phyloP scores from a whole-genome alignment of 1,140 invertebrate genomes.

The Bathynomus jamesi region DNA sequence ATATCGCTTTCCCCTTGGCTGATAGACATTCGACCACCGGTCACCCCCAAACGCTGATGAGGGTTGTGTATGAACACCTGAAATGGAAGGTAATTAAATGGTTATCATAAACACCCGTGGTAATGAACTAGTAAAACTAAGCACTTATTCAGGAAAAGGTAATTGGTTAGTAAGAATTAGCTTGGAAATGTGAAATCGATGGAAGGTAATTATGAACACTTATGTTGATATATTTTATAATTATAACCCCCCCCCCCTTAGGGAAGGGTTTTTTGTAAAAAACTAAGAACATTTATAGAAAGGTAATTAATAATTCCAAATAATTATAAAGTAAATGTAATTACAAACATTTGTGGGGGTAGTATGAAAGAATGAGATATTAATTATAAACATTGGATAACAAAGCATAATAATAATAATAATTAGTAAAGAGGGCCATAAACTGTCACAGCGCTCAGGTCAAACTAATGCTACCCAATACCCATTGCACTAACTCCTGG shows the following conservation, averaged over 20 bases:
- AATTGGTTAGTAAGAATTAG: not conserved
- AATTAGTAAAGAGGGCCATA: no score
- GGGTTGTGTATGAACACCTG: slow-evolving; percentile 78
- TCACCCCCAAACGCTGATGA: slow-evolving; percentile 51
- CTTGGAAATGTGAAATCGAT: slow-evolving; percentile 8
- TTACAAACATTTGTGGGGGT: no score
- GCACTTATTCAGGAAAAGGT: not conserved
- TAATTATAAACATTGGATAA: no score
- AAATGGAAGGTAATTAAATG: slow-evolving; percentile 12
- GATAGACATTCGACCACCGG: slow-evolving; percentile 50
- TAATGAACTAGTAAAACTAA: not conserved
- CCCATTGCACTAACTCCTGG: no score
- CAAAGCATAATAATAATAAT: no score
- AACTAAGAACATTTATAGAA: no score
- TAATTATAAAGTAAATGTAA: no score
- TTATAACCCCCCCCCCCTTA: not conserved
- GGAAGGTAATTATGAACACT: not conserved
- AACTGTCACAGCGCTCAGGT: no score
- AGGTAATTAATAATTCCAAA: no score
- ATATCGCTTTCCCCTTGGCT: slow-evolving; percentile 58
- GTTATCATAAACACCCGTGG: not conserved
- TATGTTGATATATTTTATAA: not conserved
- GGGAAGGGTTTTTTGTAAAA: not conserved
- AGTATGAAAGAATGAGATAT: no score
- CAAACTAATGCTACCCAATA: no score